Evolutionary conservation across 2,113 vertebrate species (phyloP), one percentile per base, ranked within the genome.

Genomic region (Aptenodytes patagonicus): DNA sequence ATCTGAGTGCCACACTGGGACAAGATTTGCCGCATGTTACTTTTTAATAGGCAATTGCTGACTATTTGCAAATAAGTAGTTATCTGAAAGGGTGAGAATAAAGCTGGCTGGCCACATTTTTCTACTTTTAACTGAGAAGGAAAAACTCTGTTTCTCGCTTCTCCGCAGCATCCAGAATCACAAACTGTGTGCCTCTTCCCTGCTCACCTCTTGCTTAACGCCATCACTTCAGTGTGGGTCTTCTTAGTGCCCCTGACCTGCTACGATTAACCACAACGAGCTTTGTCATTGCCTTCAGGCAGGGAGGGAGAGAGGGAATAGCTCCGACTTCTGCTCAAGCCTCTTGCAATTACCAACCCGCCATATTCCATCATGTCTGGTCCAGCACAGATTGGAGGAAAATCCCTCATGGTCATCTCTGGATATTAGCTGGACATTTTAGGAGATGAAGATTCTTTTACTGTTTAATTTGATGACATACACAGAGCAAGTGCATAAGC

Each of bases 41-140:
- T 69, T 95, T 92, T 71, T 82, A 97, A 90, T 60, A 55, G 83
- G 87, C 81, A 72, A 61, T 83, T 62, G 76, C 80, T 96, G 92
- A 71, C 83, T 92, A 21, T 92, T 96, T 95, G 92, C 83, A 96
- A 91, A 87, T 87, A 95, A 81, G 61, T 5, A 40, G 68, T 73
- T 68, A 78, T n/a, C 38, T 46, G 21, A 71, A 92, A 55, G 38
- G 0, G 1, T 17, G 58, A 73, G 79, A 90, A 72, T 36, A 72
- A 76, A 88, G 71, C 18, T 80, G 75, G 16, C 22, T 62, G 58
- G 31, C 46, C 18, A 10, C 18, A 36, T 49, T 78, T 42, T 32
- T 36, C 34, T 70, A 5, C 38, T 92, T 89, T 62, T 36, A 84
- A 87, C 38, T 11, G 61, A 84, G 73, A 69, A 60, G 25, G 29